These are phyloP conservation scores for Campylomormyrus numenius DNA, from an alignment of 2,113 vertebrate species.

Conservation along the genomic window DNA sequence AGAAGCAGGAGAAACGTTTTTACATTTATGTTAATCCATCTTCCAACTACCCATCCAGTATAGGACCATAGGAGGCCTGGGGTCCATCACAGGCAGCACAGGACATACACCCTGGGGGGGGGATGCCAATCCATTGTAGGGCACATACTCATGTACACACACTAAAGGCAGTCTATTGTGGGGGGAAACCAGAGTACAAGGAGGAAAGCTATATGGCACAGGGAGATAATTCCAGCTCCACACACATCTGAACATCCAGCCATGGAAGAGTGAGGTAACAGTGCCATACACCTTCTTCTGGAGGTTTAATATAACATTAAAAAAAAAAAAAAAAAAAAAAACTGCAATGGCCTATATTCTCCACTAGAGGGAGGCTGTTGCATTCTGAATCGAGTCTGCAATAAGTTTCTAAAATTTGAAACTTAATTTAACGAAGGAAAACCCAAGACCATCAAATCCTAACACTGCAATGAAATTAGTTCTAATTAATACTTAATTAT, in stretches of 20 bases:
- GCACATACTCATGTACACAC: not conserved
- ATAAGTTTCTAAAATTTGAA: not conserved
- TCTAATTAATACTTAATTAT: not conserved
- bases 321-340: not conserved
- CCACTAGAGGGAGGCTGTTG: not conserved
- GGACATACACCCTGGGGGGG: not conserved
- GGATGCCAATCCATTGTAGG: not conserved
- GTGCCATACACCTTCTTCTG: not conserved
- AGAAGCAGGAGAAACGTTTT: not conserved
- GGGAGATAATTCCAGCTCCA: not conserved
- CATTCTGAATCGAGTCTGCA: not conserved
- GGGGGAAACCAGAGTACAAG: not conserved
- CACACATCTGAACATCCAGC: not conserved
- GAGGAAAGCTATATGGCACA: not conserved
- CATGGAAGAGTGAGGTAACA: not conserved
- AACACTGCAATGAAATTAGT: not conserved
- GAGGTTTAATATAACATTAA: not conserved
- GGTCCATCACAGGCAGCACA: not conserved
- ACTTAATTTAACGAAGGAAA: not conserved
- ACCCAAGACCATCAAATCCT: not conserved
- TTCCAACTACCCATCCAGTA: not conserved
- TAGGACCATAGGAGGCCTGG: not conserved
- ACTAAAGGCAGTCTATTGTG: not conserved
- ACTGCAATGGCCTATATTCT: not conserved
- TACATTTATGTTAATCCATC: not conserved